These are phyloP conservation scores for Coremacera marginata DNA, from an alignment of 2,888 invertebrate species.

Conservation along the genomic window DNA sequence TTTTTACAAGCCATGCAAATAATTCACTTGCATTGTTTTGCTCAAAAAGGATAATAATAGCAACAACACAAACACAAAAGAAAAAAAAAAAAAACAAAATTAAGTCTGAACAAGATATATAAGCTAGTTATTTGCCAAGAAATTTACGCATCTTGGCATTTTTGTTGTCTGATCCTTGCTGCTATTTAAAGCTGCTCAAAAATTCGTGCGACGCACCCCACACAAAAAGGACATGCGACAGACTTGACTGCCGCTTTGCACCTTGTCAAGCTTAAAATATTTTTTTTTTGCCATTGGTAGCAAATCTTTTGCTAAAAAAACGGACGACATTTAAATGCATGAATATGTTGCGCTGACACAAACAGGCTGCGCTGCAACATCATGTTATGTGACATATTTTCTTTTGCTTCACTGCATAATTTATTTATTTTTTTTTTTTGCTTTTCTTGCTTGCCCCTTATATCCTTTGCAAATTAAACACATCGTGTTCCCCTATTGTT, in stretches of 20 bases:
- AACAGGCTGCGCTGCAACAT: constrained; percentile 4
- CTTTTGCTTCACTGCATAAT: background rate
- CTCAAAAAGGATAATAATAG: too few species aligned
- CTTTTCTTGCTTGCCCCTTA: background rate
- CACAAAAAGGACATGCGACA: constrained; percentile 26
- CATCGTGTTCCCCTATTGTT: background rate
- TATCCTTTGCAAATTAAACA: constrained; percentile 16
- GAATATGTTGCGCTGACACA: constrained; percentile 18
- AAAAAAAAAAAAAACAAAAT: constrained; percentile 37
- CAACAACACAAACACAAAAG: background rate
- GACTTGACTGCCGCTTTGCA: constrained; percentile 37
- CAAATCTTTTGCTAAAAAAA: constrained; percentile 2
- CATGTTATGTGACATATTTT: constrained; percentile 23
- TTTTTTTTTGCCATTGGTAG: background rate
- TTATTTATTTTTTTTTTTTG: background rate
- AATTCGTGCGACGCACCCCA: background rate
- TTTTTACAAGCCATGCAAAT: too few species aligned
- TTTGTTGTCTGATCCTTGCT: constrained; percentile 10
- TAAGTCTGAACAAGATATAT: constrained; percentile 39
- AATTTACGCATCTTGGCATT: constrained; percentile 15
- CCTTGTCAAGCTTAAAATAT: background rate
- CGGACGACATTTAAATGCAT: constrained; percentile 18
- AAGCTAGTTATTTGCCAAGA: constrained; percentile 30
- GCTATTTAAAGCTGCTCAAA: background rate
- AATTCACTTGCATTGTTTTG: too few species aligned